phyloP scores from a whole-genome alignment of 2,888 invertebrate genomes.

The Dinocampus coccinellae region DNA sequence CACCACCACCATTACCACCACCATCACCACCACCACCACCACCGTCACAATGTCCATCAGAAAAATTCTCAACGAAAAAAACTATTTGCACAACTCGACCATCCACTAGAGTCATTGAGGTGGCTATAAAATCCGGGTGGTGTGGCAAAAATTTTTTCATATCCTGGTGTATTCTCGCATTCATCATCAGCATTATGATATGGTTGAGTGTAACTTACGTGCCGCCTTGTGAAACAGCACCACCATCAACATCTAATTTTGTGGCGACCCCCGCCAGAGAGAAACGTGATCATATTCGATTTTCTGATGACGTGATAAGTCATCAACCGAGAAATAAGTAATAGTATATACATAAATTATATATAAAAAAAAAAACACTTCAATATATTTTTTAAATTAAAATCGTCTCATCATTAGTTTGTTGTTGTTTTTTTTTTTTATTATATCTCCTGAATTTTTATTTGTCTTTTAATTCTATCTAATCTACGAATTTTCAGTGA shows the following conservation, averaged over 20 bases:
- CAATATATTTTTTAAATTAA: too few relatives aligned
- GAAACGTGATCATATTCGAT: constrained; percentile 6
- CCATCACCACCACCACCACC: constrained; percentile 16
- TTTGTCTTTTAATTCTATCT: too few relatives aligned
- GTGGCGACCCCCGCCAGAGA: neutral
- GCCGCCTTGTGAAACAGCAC: constrained; percentile 7
- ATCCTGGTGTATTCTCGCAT: constrained; percentile 32
- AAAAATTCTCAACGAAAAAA: constrained; percentile 13
- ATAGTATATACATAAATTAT: neutral
- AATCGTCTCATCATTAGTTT: too few relatives aligned
- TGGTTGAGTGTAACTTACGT: constrained; percentile 37
- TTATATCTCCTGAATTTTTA: too few relatives aligned
- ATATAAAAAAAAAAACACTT: neutral
- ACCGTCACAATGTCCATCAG: constrained; percentile 22
- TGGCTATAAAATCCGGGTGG: constrained; percentile 38
- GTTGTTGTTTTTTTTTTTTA: too few relatives aligned
- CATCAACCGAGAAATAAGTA: neutral
- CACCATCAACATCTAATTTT: neutral
- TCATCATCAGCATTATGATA: constrained; percentile 34
- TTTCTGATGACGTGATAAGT: neutral
- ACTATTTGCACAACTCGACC: constrained; percentile 23
- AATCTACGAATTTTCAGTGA: too few relatives aligned
- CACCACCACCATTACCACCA: constrained; percentile 1
- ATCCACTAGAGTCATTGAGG: constrained; percentile 37
- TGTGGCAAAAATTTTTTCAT: constrained; percentile 35